Percentiles rank a stretch among this genome's conserved stretches.
These are phyloP conservation scores for Enteromius paludinosus DNA, from an alignment of 2,797 vertebrate genomes.

Conservation along the genomic window DNA sequence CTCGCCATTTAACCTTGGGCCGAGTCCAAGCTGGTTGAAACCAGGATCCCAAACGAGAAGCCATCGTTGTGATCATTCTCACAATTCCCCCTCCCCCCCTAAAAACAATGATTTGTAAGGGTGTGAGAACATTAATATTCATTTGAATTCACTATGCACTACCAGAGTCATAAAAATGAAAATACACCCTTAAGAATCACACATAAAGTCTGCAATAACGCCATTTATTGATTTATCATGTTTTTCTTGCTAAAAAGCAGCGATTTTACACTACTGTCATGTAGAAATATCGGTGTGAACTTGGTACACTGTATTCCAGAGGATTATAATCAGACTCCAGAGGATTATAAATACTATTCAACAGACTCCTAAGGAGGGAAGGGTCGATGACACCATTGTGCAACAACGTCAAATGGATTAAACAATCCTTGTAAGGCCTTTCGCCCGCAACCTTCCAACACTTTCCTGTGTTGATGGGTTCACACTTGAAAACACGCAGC, in stretches of 20 bases:
- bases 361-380: conserved; percentile 53
- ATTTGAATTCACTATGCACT: conserved; percentile 11
- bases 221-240: conserved; percentile 53
- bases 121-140: conserved; percentile 33
- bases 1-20: conserved; percentile 83
- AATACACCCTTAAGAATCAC: conserved; percentile 24
- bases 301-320: conserved; percentile 30
- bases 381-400: conserved; percentile 56
- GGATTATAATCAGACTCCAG: conserved; percentile 25
- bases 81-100: not conserved
- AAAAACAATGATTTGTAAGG: conserved; percentile 16
- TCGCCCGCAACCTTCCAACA: conserved; percentile 20
- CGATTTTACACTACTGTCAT: conserved; percentile 40
- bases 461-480: conserved; percentile 23
- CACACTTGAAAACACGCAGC: conserved; percentile 30
- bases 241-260: conserved; percentile 47
- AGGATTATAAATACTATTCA: conserved; percentile 55
- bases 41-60: conserved; percentile 5
- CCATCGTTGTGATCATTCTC: conserved; percentile 34
- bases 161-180: conserved; percentile 17
- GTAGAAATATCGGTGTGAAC: conserved; percentile 60
- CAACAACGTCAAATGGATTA: conserved; percentile 49
- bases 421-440: conserved; percentile 43
- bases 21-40: conserved; percentile 71
- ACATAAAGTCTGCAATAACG: conserved; percentile 34